Evolutionary conservation across 2,888 invertebrate genomes (phyloP), one percentile per base, ranked within the genome.

Genomic region (Ptychoptera albimana): DNA sequence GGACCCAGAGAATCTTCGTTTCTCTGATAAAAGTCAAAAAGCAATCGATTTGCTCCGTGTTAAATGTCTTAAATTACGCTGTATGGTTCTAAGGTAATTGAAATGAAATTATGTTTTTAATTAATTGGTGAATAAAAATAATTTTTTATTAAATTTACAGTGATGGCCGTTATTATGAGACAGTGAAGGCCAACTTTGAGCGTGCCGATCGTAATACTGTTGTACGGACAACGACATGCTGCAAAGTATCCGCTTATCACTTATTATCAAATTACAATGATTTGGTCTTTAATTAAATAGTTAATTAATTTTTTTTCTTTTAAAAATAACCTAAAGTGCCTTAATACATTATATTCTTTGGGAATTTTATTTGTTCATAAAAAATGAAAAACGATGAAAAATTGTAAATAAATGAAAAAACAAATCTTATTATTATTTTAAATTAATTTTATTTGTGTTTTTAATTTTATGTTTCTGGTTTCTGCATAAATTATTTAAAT

Each of bases 11-110:
- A 97, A 97, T 58, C 73, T 99, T 34, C 75, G 98, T 43, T 98
- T 96, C 68, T 97, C 96, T 35, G 98, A 99, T 66, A 98, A 99
- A 68, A 96, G 96, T 59, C 96, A 96, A 66, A 99, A 99, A 64
- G 97, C 97, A 37, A 96, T 98, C 52, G 98, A 99, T 64, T 85
- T 94, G 40, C 72, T 99, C 49, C 80, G 98, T 39, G 88, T 98
- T 37, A 91, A 91, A 59, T 97, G 97, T 57, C 73, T 93, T 1
- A 87, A 92, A 60, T 70, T 99, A 42, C 81, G 82, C 53, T 93
- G 94, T 55, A 76, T 98, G 50, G 91, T 92, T 12, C 73, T 99
- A 37, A 93, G 87, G 88, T 89, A 62, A 65, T n/a, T n/a, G 59
- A 45, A 41, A 12, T n/a, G n/a, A 12, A 29, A 38, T 14, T 31